Conservation (phyloP, 2,113 vertebrate genomes). For the Tapirus terrestris region DNA sequence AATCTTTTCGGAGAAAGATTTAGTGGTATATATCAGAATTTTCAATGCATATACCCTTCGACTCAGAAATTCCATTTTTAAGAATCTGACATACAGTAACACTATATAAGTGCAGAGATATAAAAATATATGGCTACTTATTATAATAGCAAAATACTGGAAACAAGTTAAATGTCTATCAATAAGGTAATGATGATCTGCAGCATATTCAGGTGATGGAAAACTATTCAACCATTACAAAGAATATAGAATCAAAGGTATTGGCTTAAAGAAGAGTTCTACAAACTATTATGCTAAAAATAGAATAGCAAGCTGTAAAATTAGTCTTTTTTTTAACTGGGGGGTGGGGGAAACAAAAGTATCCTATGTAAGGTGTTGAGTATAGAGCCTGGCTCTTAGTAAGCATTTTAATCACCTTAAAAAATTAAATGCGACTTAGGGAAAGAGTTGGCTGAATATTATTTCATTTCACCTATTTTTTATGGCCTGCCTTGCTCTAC, state of each 20-base stretch:
- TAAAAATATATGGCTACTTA: not conserved
- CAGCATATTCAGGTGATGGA: not conserved
- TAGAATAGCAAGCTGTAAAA: not conserved
- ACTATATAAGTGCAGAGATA: not conserved
- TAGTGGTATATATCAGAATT: not conserved
- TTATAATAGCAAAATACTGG: not conserved
- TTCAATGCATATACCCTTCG: conserved; percentile 2
- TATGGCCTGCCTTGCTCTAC: not conserved
- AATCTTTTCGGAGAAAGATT: not conserved
- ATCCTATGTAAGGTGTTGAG: not conserved
- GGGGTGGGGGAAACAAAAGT: not conserved
- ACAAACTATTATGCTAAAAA: conserved; percentile 4
- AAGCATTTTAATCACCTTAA: conserved; percentile 27
- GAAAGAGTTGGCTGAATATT: not conserved
- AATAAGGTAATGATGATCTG: not conserved
- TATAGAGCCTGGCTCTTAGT: not conserved
- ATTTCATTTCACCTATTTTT: not conserved
- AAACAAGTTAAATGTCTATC: not conserved
- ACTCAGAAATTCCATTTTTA: conserved; percentile 34
- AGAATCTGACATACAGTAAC: not conserved
- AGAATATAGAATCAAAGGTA: not conserved
- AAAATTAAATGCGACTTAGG: not conserved
- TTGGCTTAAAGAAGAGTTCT: not conserved
- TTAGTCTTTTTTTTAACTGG: not conserved
- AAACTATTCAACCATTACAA: not conserved